Conservation (phyloP, 2,888 invertebrate species). For the Neocrepidodera transversa region DNA sequence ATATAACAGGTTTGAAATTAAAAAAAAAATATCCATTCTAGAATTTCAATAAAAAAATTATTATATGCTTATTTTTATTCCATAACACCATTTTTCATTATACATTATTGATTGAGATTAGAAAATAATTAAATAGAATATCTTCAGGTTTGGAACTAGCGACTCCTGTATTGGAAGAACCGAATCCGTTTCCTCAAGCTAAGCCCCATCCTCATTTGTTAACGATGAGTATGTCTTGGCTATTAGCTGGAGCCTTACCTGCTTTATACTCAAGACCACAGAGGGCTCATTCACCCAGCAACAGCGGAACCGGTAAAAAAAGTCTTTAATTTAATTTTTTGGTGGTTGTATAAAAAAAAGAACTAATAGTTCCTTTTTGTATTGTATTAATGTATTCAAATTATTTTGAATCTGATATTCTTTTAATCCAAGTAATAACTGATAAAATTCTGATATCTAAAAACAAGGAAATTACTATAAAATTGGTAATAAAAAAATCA, state of each 20-base stretch:
- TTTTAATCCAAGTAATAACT: too few species aligned
- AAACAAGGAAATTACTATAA: too few species aligned
- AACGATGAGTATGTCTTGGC: conserved; percentile 59
- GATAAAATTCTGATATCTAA: too few species aligned
- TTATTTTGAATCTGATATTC: too few species aligned
- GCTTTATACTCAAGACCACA: conserved; percentile 57
- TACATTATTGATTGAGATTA: too few species aligned
- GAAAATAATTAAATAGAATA: too few species aligned
- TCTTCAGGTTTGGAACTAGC: conserved; percentile 68
- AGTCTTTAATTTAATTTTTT: background rate
- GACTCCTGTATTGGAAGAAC: conserved; percentile 75
- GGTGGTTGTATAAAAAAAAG: background rate
- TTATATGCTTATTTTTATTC: too few species aligned
- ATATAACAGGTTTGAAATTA: too few species aligned
- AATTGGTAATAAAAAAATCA: too few species aligned
- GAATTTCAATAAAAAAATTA: too few species aligned
- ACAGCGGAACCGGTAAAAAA: conserved; percentile 53
- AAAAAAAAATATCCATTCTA: too few species aligned
- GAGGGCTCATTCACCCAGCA: conserved; percentile 57
- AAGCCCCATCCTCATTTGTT: conserved; percentile 55
- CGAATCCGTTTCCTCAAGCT: conserved; percentile 58
- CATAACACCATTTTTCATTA: too few species aligned
- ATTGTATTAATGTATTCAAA: background rate
- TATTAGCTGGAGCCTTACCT: conserved; percentile 58
- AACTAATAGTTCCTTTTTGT: background rate